Percentiles rank a stretch among this genome's conserved stretches.
These are phyloP conservation scores for Drosophila nikananu DNA, from an alignment of 1,140 invertebrate species.

Conservation along the genomic window DNA sequence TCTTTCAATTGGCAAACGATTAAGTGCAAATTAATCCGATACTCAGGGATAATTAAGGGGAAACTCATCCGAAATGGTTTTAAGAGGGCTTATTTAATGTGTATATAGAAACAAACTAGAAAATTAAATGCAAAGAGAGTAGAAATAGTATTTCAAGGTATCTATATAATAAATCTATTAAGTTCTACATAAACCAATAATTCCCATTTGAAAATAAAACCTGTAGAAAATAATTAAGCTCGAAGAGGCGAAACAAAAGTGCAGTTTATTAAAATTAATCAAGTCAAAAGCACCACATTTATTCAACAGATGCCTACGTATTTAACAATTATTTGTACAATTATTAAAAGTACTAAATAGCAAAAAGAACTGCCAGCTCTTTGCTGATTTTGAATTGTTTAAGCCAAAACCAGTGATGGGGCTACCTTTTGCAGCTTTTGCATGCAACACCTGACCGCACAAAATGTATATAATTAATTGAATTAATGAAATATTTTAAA, in stretches of 20 bases:
- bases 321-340: neutral
- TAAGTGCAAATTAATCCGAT: constrained; percentile 18
- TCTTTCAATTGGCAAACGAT: constrained; percentile 34
- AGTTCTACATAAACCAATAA: neutral
- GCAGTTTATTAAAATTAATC: neutral
- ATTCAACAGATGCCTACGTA: neutral
- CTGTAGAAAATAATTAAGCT: neutral
- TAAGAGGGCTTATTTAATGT: neutral
- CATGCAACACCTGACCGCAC: constrained; percentile 57
- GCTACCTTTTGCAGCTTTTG: constrained; percentile 25
- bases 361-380: neutral
- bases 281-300: neutral
- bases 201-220: neutral
- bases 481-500: constrained; percentile 78
- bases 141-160: neutral
- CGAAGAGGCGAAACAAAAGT: too few species aligned
- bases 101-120: neutral
- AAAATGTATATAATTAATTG: constrained; percentile 77
- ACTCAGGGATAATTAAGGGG: neutral
- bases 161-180: neutral
- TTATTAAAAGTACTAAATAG: neutral
- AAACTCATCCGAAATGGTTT: fast-evolving
- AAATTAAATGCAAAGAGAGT: neutral
- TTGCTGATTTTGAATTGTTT: neutral
- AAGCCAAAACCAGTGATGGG: neutral